Conservation (phyloP, 2,797 vertebrate genomes). For the Xiphophorus birchmanni region DNA sequence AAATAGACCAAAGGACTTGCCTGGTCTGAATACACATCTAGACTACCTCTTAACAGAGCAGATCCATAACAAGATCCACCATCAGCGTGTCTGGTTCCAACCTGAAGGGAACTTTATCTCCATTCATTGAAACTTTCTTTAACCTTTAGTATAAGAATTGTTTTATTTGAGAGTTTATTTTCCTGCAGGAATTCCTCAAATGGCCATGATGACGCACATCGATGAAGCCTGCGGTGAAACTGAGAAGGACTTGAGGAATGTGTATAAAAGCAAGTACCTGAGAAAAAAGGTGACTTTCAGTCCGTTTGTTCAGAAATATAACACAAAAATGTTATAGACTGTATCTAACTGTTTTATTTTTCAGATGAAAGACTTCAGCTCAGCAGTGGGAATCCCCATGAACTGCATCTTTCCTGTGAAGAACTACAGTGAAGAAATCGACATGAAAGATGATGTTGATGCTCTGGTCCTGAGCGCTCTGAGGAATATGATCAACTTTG, state of each 20-base stretch:
- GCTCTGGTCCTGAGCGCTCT: neutral
- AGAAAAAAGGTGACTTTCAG: constrained; percentile 29
- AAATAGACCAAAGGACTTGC: too few relatives aligned
- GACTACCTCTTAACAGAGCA: neutral
- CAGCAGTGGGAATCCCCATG: constrained; percentile 10
- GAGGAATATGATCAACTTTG: constrained; percentile 2
- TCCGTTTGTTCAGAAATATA: neutral
- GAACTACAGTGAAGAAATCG: constrained; percentile 17
- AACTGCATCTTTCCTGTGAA: constrained; percentile 15
- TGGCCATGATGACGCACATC: constrained; percentile 20
- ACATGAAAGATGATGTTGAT: neutral
- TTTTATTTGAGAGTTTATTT: neutral
- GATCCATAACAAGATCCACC: neutral
- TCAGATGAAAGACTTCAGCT: constrained; percentile 5
- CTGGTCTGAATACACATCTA: too few relatives aligned
- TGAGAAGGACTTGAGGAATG: constrained; percentile 18
- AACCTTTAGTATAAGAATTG: too few relatives aligned
- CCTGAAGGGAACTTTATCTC: neutral
- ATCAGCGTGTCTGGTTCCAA: neutral
- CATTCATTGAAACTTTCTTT: too few relatives aligned
- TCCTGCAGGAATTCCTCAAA: constrained; percentile 31
- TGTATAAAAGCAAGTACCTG: constrained; percentile 29
- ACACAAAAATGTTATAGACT: neutral
- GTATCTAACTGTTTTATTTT: neutral
- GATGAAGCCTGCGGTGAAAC: constrained; percentile 13